These are phyloP conservation scores for Protosalanx chinensis DNA, from an alignment of 2,797 vertebrate genomes.

Conservation along the genomic window DNA sequence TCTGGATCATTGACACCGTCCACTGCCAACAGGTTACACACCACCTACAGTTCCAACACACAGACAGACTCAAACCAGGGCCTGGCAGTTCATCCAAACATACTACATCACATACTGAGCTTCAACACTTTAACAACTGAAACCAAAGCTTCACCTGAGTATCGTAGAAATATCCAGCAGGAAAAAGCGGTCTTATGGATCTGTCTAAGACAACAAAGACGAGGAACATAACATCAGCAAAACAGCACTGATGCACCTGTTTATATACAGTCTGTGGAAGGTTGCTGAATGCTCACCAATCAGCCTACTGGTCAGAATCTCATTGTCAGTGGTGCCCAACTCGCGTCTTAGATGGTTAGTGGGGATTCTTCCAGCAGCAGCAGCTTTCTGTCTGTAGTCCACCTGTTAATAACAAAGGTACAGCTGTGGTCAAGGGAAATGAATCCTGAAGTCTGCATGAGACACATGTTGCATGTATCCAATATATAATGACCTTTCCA, in stretches of 20 bases:
- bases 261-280: not conserved
- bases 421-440: not conserved
- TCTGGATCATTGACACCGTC: constrained; percentile 94
- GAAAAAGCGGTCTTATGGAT: constrained; percentile 92
- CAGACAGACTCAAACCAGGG: constrained; percentile 18
- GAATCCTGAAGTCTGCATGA: not conserved
- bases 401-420: constrained; percentile 73
- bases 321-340: constrained; percentile 85
- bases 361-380: constrained; percentile 95
- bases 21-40: constrained; percentile 96
- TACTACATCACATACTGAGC: not conserved
- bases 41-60: constrained; percentile 62
- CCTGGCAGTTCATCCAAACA: constrained; percentile 32
- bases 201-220: constrained; percentile 77
- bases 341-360: constrained; percentile 94
- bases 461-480: not conserved
- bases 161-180: constrained; percentile 93
- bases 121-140: not conserved
- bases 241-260: not conserved
- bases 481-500: not conserved
- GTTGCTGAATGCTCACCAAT: constrained; percentile 77
- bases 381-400: constrained; percentile 96
- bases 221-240: not conserved
- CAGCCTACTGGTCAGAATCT: constrained; percentile 95
- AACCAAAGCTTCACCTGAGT: constrained; percentile 81